Evolutionary conservation across 2,888 invertebrate species (phyloP).

Genomic region (Chrysomela aeneicollis): DNA sequence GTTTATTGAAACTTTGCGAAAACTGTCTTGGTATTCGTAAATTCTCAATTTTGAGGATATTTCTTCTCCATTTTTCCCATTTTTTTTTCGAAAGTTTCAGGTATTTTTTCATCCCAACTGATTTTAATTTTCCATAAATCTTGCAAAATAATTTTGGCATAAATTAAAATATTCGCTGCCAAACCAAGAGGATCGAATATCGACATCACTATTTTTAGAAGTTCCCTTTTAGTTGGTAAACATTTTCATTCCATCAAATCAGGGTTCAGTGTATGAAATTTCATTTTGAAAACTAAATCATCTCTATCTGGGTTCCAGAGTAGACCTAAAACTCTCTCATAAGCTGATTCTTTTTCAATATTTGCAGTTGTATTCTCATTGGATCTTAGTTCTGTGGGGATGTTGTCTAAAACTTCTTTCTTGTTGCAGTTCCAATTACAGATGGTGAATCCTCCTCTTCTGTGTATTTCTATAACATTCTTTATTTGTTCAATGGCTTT

Average conservation of each 20-base stretch:
- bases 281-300: no score
- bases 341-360: background rate
- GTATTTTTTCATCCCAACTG: background rate
- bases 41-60: no score
- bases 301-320: conserved; percentile 13
- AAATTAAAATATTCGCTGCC: no score
- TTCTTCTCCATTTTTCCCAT: background rate
- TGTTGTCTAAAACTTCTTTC: background rate
- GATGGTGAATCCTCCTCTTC: conserved; percentile 2
- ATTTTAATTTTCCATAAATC: no score
- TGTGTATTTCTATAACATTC: conserved; percentile 10
- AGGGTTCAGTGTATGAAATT: background rate
- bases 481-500: conserved; percentile 10
- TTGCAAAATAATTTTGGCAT: no score
- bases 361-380: background rate
- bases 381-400: background rate
- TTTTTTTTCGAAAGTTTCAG: background rate
- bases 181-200: no score
- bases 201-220: no score
- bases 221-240: background rate
- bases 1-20: no score
- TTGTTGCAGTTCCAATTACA: conserved; percentile 3
- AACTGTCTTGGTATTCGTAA: no score
- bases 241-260: background rate
- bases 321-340: conserved; percentile 17